Base-by-base conservation (phyloP, 2,888 invertebrate species). In the Brachynemurus nebulosus region DNA sequence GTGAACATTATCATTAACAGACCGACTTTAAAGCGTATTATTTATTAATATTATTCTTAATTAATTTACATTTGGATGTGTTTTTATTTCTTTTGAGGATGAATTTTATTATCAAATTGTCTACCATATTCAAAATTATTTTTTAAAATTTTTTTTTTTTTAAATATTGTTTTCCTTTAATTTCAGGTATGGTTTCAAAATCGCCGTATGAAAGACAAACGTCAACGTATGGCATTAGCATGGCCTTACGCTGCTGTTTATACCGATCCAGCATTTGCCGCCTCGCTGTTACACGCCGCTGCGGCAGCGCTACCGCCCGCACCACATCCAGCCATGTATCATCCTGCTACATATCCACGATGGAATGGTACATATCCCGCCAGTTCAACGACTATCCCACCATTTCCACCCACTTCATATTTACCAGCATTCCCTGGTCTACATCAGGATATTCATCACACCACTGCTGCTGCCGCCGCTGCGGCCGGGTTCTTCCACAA, bases 151-250 rank as follows among this genome's bases (percentile, higher is more conserved):
- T 30, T 11, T 30, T 30, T 5, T 30, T 30, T 4, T 3, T 37
- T 9, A 36, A 36, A 6, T 40, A 11, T 23, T 45, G 30, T 36
- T 51, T 54, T 47, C 45, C 51, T 53, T 49, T 60, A 53, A 47
- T 65, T 65, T 3, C 72, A 90, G 89, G 90, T 92, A 16, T 97
- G 97, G 97, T 98, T 98, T 63, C 93, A 93, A 73, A 93, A 93
- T 63, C 74, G 93, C 25, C 72, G 93, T 42, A 93, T 93, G 92
- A 93, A 97, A 61, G 96, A 97, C 69, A 97, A 98, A 58, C 76
- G 97, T 0, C 96, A 97, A 60, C 73, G 92, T 12, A 83, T 93
- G 63, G 89, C 93, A 1, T 79, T 95, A 53, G 84, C 89, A 0
- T 96, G 96, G 95, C 95, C 95, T 0, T 91, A 92, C 65, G 84